Conservation (phyloP, 2,888 invertebrate species). For the Ectobius pallidus region DNA sequence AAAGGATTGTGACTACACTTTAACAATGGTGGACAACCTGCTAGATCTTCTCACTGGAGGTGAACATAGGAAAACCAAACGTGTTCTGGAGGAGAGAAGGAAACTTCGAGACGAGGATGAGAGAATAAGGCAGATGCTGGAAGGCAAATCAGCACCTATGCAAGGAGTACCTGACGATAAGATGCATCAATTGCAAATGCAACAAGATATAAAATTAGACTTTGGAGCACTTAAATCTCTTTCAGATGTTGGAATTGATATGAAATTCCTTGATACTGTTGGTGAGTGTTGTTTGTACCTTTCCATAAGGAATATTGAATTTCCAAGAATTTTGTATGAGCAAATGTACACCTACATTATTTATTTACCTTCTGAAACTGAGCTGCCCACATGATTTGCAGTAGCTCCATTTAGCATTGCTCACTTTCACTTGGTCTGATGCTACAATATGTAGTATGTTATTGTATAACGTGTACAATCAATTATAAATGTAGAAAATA, state of each 20-base stretch:
- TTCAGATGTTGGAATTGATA: conserved; percentile 80
- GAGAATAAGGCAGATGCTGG: conserved; percentile 56
- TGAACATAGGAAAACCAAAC: conserved; percentile 79
- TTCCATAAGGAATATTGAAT: neutral
- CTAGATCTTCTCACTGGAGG: conserved; percentile 83
- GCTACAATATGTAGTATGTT: no score
- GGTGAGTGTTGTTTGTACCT: conserved; percentile 52
- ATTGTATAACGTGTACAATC: no score
- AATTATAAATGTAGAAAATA: no score
- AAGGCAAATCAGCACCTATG: conserved; percentile 37
- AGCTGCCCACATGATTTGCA: no score
- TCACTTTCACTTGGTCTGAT: no score
- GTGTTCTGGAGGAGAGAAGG: conserved; percentile 71
- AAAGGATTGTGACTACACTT: conserved; percentile 77
- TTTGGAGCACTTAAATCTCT: conserved; percentile 46
- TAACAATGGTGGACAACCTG: conserved; percentile 79
- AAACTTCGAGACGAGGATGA: conserved; percentile 68
- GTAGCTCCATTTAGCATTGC: no score
- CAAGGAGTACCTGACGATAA: conserved; percentile 52
- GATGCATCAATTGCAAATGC: neutral
- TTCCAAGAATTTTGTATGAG: no score
- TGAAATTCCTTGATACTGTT: conserved; percentile 77
- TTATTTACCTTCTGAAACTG: no score
- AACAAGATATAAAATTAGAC: conserved; percentile 31
- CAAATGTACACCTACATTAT: no score